These are phyloP conservation scores for Xiphias gladius DNA, from an alignment of 2,113 vertebrate species.

Conservation along the genomic window DNA sequence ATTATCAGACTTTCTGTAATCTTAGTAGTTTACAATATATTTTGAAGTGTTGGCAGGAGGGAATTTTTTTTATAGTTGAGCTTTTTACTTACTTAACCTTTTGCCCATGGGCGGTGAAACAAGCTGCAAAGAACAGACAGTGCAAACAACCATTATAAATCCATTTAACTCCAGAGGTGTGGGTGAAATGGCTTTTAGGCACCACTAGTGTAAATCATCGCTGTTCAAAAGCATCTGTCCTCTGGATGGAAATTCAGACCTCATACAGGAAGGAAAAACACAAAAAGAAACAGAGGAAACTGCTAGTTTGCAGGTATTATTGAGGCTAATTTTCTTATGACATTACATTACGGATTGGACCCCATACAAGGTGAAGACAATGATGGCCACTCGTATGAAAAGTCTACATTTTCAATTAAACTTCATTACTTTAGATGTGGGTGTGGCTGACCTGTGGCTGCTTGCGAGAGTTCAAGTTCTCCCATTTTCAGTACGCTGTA, in stretches of 20 bases:
- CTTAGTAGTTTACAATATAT: too few species aligned
- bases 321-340: conserved; percentile 17
- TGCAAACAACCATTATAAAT: conserved; percentile 72
- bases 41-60: not conserved
- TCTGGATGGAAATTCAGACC: conserved; percentile 9
- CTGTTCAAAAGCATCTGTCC: conserved; percentile 16
- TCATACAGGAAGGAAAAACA: conserved; percentile 11
- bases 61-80: not conserved
- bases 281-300: not conserved
- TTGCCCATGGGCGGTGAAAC: conserved; percentile 48
- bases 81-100: conserved; percentile 63
- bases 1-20: not conserved
- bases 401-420: conserved; percentile 19
- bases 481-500: conserved; percentile 28
- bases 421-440: not conserved
- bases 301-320: not conserved
- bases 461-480: conserved; percentile 16
- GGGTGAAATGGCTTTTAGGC: conserved; percentile 50
- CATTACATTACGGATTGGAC: conserved; percentile 9
- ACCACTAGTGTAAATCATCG: conserved; percentile 29
- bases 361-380: conserved; percentile 20
- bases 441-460: not conserved
- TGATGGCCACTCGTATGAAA: not conserved
- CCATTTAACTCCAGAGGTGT: conserved; percentile 58
- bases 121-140: conserved; percentile 50